phyloP scores from a whole-genome alignment of 1,140 invertebrate species.

The Cydia strobilella region DNA sequence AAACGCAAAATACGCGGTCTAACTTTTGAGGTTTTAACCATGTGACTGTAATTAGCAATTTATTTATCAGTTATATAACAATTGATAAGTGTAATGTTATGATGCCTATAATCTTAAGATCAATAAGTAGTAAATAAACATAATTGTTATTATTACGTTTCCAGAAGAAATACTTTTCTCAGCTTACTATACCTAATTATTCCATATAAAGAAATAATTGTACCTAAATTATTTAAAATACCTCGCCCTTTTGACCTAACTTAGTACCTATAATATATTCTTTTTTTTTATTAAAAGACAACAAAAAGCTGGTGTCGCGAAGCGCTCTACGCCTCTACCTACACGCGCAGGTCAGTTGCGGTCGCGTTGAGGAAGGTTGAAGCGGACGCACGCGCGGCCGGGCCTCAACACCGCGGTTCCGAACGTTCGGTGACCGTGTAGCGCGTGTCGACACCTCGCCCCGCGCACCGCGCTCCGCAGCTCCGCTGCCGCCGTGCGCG shows the following conservation, averaged over 20 bases:
- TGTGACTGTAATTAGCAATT: too few species aligned
- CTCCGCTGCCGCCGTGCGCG: slow-evolving; percentile 40
- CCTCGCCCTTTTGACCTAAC: not conserved
- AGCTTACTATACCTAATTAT: not conserved
- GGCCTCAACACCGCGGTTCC: slow-evolving; percentile 65
- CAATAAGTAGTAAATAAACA: too few species aligned
- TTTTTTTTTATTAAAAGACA: slow-evolving; percentile 7
- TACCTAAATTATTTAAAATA: not conserved
- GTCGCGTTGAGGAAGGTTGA: slow-evolving; percentile 74
- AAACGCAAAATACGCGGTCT: too few species aligned
- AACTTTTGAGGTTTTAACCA: not conserved
- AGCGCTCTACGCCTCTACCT: slow-evolving; percentile 30
- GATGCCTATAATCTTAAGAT: too few species aligned
- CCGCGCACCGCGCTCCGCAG: slow-evolving; percentile 49
- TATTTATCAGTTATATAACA: not conserved
- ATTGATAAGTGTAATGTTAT: not conserved
- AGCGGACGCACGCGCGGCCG: slow-evolving; percentile 55
- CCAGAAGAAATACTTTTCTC: too few species aligned
- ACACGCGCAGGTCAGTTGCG: slow-evolving; percentile 70
- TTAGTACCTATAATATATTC: not conserved
- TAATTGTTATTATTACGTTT: too few species aligned
- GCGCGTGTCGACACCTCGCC: slow-evolving; percentile 68
- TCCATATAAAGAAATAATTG: not conserved
- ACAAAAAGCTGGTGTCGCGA: slow-evolving; percentile 14
- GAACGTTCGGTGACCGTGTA: slow-evolving; percentile 73